Base-by-base conservation (phyloP, 2,888 invertebrate species). In the Acrocyrtus sp. region DNA sequence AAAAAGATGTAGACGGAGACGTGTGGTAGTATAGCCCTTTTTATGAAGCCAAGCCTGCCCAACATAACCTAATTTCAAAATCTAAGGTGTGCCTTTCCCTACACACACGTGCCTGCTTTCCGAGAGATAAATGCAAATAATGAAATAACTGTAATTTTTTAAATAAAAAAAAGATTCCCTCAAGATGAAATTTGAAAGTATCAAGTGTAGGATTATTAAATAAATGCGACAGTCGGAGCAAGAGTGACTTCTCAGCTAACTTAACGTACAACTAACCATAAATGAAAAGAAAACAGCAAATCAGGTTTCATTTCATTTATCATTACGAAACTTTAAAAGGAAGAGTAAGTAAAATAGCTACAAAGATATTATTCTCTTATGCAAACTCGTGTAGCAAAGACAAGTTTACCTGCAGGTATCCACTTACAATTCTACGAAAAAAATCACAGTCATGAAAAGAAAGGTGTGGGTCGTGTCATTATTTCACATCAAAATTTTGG, bases 11-110 rank as follows among this genome's bases (percentile, higher is more conserved):
- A n/a, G n/a, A n/a, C n/a, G n/a, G n/a, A n/a, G n/a, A n/a, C n/a
- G n/a, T n/a, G n/a, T n/a, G n/a, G n/a, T n/a, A n/a, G n/a, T n/a
- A n/a, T n/a, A n/a, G n/a, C n/a, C n/a, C n/a, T n/a, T n/a, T n/a
- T n/a, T n/a, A n/a, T n/a, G n/a, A n/a, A n/a, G n/a, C n/a, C 5
- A 12, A 34, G 34, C 24, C 34, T 50, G 39, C 22, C 24, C 51
- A 29, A 39, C 56, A 50, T 50, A 57, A 41, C 66, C 66, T 26
- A 66, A 66, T 66, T 66, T 57, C 6, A 57, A 57, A 66, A 41
- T 48, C 19, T 15, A 50, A 66, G 66, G 66, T 66, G 66, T 43
- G 66, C 57, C 66, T 50, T 56, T 56, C 39, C 39, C 50, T 24
- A n/a, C n/a, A 29, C 22, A 24, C 53, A 62, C 62, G 53, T 43